Base-by-base conservation (phyloP, 2,888 invertebrate genomes). In the Himalopsyche anomala region DNA sequence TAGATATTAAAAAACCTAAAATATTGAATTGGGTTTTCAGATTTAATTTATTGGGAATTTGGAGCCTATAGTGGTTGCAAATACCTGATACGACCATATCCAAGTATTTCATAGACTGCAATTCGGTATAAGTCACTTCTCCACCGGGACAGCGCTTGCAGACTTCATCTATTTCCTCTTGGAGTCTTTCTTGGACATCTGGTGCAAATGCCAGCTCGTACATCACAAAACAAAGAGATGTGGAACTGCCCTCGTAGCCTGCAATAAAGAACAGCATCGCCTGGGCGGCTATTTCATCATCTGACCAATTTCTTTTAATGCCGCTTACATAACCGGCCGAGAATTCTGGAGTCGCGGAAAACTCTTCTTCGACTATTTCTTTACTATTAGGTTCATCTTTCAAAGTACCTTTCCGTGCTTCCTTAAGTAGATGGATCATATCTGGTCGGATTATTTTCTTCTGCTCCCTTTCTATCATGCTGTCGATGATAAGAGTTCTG, bases 21-120 rank as follows among this genome's bases (percentile, higher is more conserved):
- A n/a, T n/a, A n/a, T n/a, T n/a, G n/a, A n/a, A n/a, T n/a, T n/a
- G 28, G 28, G 28, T 28, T 28, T 28, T 28, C 28, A 28, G 28
- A 28, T 28, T 28, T 28, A 28, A 28, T 28, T 28, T 28, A 28
- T 28, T 28, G 28, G 28, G 28, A 28, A 28, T 28, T 28, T 28
- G 45, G 11, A 45, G 11, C 45, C 45, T 2, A 45, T 11, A 45
- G 11, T 45, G 8, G 8, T 45, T 11, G 8, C 8, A 51, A 42
- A 51, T 80, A 94, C 94, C 94, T 89, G 94, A 93, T 0, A 95
- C 89, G 0, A 95, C 94, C 94, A 94, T 94, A 84, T 95, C 95
- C 91, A 95, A 90, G 86, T 95, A 95, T n/a, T 92, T 91, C 94
- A 95, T 92, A 45, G 91, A 91, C 84, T 92, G 91, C 0, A 95